phyloP scores from a whole-genome alignment of 2,888 invertebrate genomes.

The Euplagia quadripunctaria region DNA sequence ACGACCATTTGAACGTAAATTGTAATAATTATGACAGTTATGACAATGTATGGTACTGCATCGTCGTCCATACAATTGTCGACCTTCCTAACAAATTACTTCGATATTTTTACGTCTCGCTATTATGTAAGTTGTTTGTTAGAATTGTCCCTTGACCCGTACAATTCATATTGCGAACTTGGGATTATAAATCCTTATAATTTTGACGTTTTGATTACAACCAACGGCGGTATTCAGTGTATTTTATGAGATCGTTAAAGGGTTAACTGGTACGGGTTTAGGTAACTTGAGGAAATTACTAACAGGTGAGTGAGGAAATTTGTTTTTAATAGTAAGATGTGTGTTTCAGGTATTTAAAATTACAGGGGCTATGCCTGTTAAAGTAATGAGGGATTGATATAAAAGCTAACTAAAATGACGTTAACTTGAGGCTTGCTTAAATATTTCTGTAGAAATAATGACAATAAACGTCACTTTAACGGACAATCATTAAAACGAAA shows the following conservation, averaged over 20 bases:
- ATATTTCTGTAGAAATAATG: too few relatives aligned
- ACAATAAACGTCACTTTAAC: too few relatives aligned
- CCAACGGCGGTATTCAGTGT: slow-evolving; percentile 2
- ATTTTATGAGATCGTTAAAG: slow-evolving; percentile 16
- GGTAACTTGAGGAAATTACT: slow-evolving; percentile 11
- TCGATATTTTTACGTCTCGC: slow-evolving; percentile 2
- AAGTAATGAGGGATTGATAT: not conserved
- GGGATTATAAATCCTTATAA: slow-evolving; percentile 34
- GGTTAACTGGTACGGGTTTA: slow-evolving; percentile 11
- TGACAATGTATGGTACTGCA: slow-evolving; percentile 4
- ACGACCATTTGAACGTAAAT: slow-evolving; percentile 15
- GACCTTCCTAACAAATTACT: slow-evolving; percentile 8
- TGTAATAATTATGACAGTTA: slow-evolving; percentile 15
- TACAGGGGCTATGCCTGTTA: not conserved
- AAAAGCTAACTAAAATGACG: not conserved
- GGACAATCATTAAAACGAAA: too few relatives aligned
- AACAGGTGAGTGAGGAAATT: not conserved
- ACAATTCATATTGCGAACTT: slow-evolving; percentile 20
- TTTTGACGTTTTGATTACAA: slow-evolving; percentile 36
- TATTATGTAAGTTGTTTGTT: slow-evolving; percentile 36
- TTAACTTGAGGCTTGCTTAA: too few relatives aligned
- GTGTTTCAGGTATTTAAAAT: not conserved
- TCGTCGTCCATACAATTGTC: not conserved
- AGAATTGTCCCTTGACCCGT: slow-evolving; percentile 22
- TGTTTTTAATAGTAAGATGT: not conserved